Evolutionary conservation across 2,113 vertebrate species (phyloP).

Genomic region (Beaufortia kweichowensis): DNA sequence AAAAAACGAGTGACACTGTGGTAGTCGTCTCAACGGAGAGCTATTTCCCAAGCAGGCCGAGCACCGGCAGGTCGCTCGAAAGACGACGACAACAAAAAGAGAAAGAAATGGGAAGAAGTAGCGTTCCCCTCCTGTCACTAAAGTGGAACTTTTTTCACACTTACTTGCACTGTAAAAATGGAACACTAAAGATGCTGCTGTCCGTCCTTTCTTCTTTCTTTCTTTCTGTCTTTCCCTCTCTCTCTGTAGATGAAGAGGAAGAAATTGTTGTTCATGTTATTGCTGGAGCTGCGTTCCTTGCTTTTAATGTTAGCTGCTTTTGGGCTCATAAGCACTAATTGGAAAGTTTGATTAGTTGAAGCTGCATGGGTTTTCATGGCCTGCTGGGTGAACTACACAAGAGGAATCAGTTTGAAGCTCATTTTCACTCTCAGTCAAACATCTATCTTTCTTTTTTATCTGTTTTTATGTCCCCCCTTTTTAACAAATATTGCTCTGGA

Average conservation of each 20-base stretch:
- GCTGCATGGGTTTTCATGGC: slow-evolving; percentile 45
- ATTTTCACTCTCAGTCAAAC: slow-evolving; percentile 22
- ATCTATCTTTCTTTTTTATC: not conserved
- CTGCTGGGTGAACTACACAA: slow-evolving; percentile 45
- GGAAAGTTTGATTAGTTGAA: slow-evolving; percentile 58
- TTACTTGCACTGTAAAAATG: slow-evolving; percentile 14
- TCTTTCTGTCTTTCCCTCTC: not conserved
- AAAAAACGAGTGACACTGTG: slow-evolving; percentile 37
- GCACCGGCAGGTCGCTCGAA: slow-evolving; percentile 25
- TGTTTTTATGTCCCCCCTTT: not conserved
- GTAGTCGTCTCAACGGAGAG: slow-evolving; percentile 43
- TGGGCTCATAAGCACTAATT: slow-evolving; percentile 52
- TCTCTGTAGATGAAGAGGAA: slow-evolving; percentile 23
- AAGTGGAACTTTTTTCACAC: slow-evolving; percentile 46
- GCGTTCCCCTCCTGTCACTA: slow-evolving; percentile 8
- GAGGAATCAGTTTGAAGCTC: slow-evolving; percentile 43
- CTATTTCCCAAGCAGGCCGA: slow-evolving; percentile 16
- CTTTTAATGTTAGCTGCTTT: slow-evolving; percentile 48
- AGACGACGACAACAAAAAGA: slow-evolving; percentile 7
- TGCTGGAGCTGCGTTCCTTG: slow-evolving; percentile 23
- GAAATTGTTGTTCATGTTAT: slow-evolving; percentile 14
- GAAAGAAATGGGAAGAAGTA: slow-evolving; percentile 34
- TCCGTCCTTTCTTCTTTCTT: slow-evolving; percentile 8
- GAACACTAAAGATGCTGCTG: slow-evolving; percentile 5
- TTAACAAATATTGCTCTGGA: not conserved